Conservation (phyloP, 2,113 vertebrate genomes). For the Gasterosteus nipponicus region DNA sequence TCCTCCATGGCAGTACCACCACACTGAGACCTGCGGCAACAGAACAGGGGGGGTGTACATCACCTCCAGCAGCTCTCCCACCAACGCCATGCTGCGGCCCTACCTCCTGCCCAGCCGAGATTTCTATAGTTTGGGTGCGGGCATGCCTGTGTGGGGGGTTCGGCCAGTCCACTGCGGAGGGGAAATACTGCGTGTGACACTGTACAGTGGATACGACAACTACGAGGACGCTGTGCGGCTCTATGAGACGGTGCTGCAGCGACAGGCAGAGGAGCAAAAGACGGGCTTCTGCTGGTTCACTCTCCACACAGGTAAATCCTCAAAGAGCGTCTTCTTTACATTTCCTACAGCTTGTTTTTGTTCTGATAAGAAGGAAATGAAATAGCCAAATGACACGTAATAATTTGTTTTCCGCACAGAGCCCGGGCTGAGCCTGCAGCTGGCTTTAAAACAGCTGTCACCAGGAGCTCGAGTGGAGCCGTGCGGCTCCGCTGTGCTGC, state of each 20-base stretch:
- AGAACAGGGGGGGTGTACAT: slow-evolving; percentile 64
- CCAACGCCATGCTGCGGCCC: slow-evolving; percentile 50
- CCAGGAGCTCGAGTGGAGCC: slow-evolving; percentile 82
- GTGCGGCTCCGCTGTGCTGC: slow-evolving; percentile 84
- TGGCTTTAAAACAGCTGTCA: slow-evolving; percentile 90
- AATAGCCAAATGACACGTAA: background rate
- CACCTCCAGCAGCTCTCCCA: slow-evolving; percentile 46
- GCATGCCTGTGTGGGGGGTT: slow-evolving; percentile 93
- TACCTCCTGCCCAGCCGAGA: slow-evolving; percentile 81
- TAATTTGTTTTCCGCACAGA: slow-evolving; percentile 23
- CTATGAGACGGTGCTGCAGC: slow-evolving; percentile 89
- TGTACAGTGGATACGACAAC: slow-evolving; percentile 90
- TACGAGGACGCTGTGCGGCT: slow-evolving; percentile 89
- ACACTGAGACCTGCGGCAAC: slow-evolving; percentile 69
- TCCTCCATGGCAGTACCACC: slow-evolving; percentile 88
- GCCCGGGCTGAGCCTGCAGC: slow-evolving; percentile 81
- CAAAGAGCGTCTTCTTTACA: background rate
- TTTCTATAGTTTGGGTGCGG: slow-evolving; percentile 88
- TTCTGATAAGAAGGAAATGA: background rate
- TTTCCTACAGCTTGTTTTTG: background rate
- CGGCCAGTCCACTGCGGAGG: slow-evolving; percentile 84
- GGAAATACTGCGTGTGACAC: slow-evolving; percentile 87
- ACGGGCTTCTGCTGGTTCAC: slow-evolving; percentile 84
- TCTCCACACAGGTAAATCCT: slow-evolving; percentile 67
- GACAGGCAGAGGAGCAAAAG: slow-evolving; percentile 83